A percentile compares a stretch with the other conserved stretches of the same genome.
These are phyloP conservation scores for Schrankia costaestrigalis DNA, from an alignment of 2,888 invertebrate species.

Conservation along the genomic window DNA sequence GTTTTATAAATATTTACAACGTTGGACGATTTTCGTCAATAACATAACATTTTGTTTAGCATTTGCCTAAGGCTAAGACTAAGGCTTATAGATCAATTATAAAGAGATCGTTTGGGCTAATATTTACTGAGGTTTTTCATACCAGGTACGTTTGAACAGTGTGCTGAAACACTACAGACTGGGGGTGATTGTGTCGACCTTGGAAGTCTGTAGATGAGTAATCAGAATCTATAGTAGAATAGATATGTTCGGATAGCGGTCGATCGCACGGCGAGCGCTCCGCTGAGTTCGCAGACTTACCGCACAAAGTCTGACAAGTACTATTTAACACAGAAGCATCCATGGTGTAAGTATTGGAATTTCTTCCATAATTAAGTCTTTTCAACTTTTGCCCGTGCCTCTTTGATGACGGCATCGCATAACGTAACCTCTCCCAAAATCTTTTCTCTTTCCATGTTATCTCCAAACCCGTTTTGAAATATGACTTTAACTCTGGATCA, in stretches of 20 bases:
- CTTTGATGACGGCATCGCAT: conserved; percentile 92
- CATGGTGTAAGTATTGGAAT: conserved; percentile 92
- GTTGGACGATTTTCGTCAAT: conserved; percentile 59
- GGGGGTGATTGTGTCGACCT: conserved; percentile 64
- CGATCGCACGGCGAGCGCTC: conserved; percentile 84
- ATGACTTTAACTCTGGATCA: conserved; percentile 93
- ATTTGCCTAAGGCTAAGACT: conserved; percentile 59
- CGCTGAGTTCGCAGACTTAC: conserved; percentile 75
- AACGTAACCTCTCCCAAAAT: conserved; percentile 96
- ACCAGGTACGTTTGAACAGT: conserved; percentile 77
- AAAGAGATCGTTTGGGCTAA: conserved; percentile 60
- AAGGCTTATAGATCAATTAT: conserved; percentile 54
- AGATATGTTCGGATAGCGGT: conserved; percentile 92
- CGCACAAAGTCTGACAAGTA: conserved; percentile 82
- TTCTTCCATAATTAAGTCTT: conserved; percentile 86
- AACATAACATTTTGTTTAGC: conserved; percentile 59
- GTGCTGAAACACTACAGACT: conserved; percentile 72
- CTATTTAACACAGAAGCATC: conserved; percentile 83
- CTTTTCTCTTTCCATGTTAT: conserved; percentile 94
- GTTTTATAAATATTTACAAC: conserved; percentile 67
- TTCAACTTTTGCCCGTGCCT: conserved; percentile 79
- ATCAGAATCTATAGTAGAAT: conserved; percentile 94
- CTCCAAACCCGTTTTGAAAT: conserved; percentile 92
- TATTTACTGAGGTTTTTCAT: conserved; percentile 46
- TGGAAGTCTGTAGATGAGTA: conserved; percentile 84